These are phyloP conservation scores for Sebastes steindachneri DNA, from an alignment of 2,797 vertebrate genomes.

Conservation along the genomic window DNA sequence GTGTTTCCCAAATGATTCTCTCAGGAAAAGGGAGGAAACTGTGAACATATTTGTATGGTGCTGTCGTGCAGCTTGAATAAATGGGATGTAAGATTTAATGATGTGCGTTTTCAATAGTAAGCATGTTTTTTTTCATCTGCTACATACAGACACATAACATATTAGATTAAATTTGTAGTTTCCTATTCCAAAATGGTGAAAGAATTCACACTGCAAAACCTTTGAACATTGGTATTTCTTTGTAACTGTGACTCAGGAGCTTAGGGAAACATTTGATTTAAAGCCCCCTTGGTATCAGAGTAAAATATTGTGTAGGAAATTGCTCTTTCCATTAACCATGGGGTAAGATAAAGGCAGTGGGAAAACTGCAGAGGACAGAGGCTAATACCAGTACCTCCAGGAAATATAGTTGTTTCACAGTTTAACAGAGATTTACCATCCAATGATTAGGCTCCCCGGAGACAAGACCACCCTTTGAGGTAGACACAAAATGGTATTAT, in stretches of 20 bases:
- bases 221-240: slow-evolving; percentile 1
- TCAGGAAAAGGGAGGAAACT: slow-evolving; percentile 17
- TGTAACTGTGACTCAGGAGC: slow-evolving; percentile 20
- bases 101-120: background rate
- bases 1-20: slow-evolving; percentile 64
- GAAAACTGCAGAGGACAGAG: slow-evolving; percentile 33
- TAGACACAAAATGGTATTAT: slow-evolving; percentile 43
- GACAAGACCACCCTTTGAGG: slow-evolving; percentile 45
- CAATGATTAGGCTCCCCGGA: slow-evolving; percentile 52
- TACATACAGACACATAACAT: background rate
- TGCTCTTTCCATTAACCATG: slow-evolving; percentile 41
- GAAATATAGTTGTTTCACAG: slow-evolving; percentile 58
- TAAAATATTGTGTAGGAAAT: slow-evolving; percentile 46
- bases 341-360: slow-evolving; percentile 34
- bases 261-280: slow-evolving; percentile 37
- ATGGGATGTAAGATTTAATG: slow-evolving; percentile 21
- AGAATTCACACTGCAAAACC: background rate
- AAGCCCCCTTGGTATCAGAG: slow-evolving; percentile 24
- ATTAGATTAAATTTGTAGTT: background rate
- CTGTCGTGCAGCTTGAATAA: slow-evolving; percentile 40
- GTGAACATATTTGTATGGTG: slow-evolving; percentile 38
- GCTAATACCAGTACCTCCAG: slow-evolving; percentile 44
- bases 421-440: slow-evolving; percentile 67
- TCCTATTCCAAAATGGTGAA: background rate
- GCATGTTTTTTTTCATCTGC: background rate